Base-by-base conservation (phyloP, 2,888 invertebrate species). In the Zygothrica quintamaculata region DNA sequence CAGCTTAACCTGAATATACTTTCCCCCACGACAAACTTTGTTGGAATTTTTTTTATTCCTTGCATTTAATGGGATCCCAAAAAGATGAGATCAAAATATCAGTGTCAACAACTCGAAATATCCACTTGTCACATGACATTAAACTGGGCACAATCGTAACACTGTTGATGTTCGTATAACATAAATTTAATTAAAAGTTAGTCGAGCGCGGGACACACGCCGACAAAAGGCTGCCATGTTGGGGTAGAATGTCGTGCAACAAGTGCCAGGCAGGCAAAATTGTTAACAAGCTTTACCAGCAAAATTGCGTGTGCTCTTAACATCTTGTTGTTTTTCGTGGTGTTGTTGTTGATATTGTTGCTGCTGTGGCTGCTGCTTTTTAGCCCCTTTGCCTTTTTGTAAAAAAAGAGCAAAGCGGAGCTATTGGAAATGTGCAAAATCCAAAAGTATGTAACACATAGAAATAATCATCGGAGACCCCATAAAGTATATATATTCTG, bases 161-260 rank as follows among this genome's bases (percentile, higher is more conserved):
- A 65, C 40, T 48, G 44, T 50, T 60, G 72, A 78, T 71, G 77
- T 5, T 22, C 18, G 18, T 22, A 22, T 64, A 66, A 57, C 68
- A 59, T 78, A 81, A 81, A 72, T 78, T 81, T 78, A 74, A 77
- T 81, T 77, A 74, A 76, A 71, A 78, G 62, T 74, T 71, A 66
- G 43, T 74, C 59, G 55, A 71, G 67, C 59, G 64, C 46, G 57
- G 73, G 68, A 65, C 66, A 70, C 68, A 82, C 77, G 77, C 78
- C 77, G 70, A 65, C 65, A 77, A 81, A 71, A 78, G 65, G 75
- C 74, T 67, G 53, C 66, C 50, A 59, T 65, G 53, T 58, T 53
- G 66, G 61, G 58, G 75, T 50, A 71, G 77, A 77, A 74, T 78
- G 71, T 65, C 71, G 66, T 81, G 71, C 77, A 74, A 74, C 77